Base-by-base conservation (phyloP, 2,797 vertebrate genomes). In the Protonibea diacanthus region DNA sequence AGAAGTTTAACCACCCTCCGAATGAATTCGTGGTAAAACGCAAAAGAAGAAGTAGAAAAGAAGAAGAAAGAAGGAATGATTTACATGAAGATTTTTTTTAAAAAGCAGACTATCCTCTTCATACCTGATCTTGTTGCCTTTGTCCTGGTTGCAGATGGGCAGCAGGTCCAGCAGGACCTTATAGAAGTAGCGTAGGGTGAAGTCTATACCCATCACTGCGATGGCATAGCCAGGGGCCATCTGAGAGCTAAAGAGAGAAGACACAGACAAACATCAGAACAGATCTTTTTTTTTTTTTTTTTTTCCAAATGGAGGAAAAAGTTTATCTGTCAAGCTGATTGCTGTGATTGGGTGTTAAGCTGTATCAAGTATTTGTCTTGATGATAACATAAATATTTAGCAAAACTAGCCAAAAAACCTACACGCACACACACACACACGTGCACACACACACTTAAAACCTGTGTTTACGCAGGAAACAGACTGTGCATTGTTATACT, bases 141-240 rank as follows among this genome's bases (percentile, higher is more conserved):
- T 98, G n/a, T 99, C 98, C 83, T 99, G 98, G 93, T 98, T 98
- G 91, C 98, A 99, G 78, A 99, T 95, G 42, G 98, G 98, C 66
- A 99, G 87, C 66, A 99, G 94, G 86, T 99, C 98, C 93, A 99
- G 95, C 13, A 99, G 95, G 45, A 99, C 98, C 90, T 99, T 99
- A 89, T 99, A 99, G 94, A 99, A 99, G 92, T 99, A 99, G 15
- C 98, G 93, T 2, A 99, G 95, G 2, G 98, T 99, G 91, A 99
- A 99, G 93, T 99, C 98, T 0, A 99, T 98, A 55, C 98, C 98
- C 98, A 99, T 99, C 62, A 99, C 98, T 0, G 98, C 97, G 52
- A 99, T 95, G 0, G 98, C 97, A 60, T 97, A 97, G 40, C 98
- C 98, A 17, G 97, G 86, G 67, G 97, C 97, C 93, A 97, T 95